phyloP scores from a whole-genome alignment of 2,113 vertebrate genomes.

The Hypocryptadius cinnamomeus region DNA sequence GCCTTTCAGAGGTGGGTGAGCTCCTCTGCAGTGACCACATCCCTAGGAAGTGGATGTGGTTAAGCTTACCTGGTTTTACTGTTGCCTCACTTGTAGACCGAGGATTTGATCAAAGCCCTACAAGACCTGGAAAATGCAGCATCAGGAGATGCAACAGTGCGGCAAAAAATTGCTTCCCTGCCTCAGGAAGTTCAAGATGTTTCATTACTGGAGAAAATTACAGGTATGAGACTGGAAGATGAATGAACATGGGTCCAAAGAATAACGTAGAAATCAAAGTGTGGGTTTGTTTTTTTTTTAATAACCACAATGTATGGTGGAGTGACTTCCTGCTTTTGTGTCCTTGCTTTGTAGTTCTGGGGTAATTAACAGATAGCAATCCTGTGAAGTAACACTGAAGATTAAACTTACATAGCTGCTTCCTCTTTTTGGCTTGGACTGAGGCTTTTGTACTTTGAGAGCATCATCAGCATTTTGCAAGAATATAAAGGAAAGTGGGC shows the following conservation, averaged over 20 bases:
- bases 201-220: conserved; percentile 94
- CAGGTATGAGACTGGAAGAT: conserved; percentile 70
- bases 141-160: conserved; percentile 92
- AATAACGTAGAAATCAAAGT: background rate
- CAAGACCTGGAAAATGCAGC: conserved; percentile 97
- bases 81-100: conserved; percentile 71
- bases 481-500: background rate
- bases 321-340: background rate
- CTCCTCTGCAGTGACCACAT: background rate
- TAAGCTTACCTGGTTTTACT: background rate
- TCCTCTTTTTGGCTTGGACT: background rate
- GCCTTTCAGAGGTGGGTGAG: background rate
- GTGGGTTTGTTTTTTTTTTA: background rate
- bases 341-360: background rate
- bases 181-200: conserved; percentile 98
- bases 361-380: background rate
- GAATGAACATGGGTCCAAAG: background rate
- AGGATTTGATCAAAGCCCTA: conserved; percentile 94
- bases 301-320: background rate
- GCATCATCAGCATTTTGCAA: background rate
- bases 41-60: background rate
- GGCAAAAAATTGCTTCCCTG: conserved; percentile 96
- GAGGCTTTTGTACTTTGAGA: background rate
- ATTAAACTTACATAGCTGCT: background rate
- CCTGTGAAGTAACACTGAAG: background rate